phyloP scores from a whole-genome alignment of 2,888 invertebrate species.

The Drosophila neotestacea region DNA sequence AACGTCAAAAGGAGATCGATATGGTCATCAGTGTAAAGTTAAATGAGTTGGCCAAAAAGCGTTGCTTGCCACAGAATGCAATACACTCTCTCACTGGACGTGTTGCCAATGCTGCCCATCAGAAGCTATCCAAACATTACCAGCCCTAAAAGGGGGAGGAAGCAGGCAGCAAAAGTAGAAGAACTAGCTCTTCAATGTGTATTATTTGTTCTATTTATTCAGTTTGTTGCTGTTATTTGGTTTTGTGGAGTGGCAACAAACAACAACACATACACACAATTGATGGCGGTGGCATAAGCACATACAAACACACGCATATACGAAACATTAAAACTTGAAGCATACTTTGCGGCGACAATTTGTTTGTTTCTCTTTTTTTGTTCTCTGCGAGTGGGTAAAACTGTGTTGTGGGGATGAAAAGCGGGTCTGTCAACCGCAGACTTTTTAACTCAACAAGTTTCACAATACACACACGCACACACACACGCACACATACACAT shows the following conservation, averaged over 20 bases:
- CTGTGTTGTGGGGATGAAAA: not conserved
- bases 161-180: too few species aligned
- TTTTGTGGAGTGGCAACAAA: slow-evolving; percentile 35
- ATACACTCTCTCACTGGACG: slow-evolving; percentile 58
- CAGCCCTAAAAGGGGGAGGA: slow-evolving; percentile 4
- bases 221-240: slow-evolving; percentile 18
- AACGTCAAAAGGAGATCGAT: slow-evolving; percentile 67
- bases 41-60: slow-evolving; percentile 55
- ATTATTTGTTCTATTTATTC: slow-evolving; percentile 17
- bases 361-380: slow-evolving; percentile 8
- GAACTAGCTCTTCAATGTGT: slow-evolving; percentile 12
- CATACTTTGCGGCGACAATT: slow-evolving; percentile 55
- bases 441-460: slow-evolving; percentile 58
- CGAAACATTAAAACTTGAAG: slow-evolving; percentile 57
- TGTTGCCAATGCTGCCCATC: slow-evolving; percentile 25
- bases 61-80: slow-evolving; percentile 49
- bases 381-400: not conserved
- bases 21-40: slow-evolving; percentile 66
- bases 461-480: slow-evolving; percentile 15
- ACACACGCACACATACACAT: slow-evolving; percentile 1
- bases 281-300: not conserved
- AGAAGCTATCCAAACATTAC: slow-evolving; percentile 35
- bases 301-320: slow-evolving; percentile 3
- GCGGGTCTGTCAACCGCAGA: slow-evolving; percentile 48
- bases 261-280: slow-evolving; percentile 12